Conservation (phyloP, 2,113 vertebrate genomes). For the Cercocebus atys region DNA sequence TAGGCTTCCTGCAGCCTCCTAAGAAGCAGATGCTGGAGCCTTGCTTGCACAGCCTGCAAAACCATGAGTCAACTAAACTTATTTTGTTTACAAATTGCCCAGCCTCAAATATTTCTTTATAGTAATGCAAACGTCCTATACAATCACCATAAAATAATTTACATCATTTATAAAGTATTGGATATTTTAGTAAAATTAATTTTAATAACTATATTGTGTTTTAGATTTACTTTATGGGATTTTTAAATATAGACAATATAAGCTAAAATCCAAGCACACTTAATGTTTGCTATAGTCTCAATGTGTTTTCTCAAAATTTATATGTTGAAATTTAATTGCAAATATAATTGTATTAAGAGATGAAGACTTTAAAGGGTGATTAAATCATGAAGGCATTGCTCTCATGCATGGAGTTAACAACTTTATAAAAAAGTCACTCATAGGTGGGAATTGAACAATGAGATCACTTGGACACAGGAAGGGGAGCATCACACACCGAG, state of each 20-base stretch:
- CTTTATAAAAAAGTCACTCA: background rate
- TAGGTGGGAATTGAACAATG: too few species aligned
- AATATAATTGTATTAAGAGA: background rate
- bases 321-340: background rate
- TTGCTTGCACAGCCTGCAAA: too few species aligned
- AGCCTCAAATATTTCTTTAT: too few species aligned
- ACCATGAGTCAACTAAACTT: too few species aligned
- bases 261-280: background rate
- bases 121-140: too few species aligned
- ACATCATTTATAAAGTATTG: background rate
- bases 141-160: background rate
- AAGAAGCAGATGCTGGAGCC: too few species aligned
- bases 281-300: background rate
- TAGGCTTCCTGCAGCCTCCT: too few species aligned
- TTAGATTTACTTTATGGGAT: background rate
- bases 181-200: background rate
- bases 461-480: too few species aligned
- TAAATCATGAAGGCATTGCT: background rate
- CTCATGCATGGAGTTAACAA: background rate
- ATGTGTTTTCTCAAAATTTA: too few species aligned
- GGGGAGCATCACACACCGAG: too few species aligned
- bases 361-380: background rate
- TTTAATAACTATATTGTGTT: background rate
- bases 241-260: background rate
- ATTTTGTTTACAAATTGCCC: too few species aligned